A percentile compares a stretch with the other conserved stretches of the same genome.
Conservation (phyloP, 2,888 invertebrate species). For the Erynnis tages region DNA sequence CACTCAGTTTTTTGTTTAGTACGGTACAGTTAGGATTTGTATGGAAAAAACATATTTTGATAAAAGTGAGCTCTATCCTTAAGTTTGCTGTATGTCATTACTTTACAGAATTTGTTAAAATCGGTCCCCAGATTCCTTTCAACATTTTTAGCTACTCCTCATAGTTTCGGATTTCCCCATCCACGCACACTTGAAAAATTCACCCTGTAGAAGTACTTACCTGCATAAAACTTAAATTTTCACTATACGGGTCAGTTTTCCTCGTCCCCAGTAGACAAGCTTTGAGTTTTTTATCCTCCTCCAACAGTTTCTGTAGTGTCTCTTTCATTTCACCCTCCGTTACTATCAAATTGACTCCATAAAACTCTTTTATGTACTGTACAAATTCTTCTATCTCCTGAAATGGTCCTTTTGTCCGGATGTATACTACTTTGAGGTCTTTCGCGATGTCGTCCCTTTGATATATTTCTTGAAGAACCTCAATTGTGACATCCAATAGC, state of each 20-base stretch:
- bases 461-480: conserved; percentile 52
- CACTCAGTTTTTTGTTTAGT: too few species aligned
- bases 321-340: conserved; percentile 86
- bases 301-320: conserved; percentile 84
- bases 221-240: conserved; percentile 85
- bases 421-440: conserved; percentile 88
- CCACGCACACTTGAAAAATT: too few species aligned
- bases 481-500: conserved; percentile 81
- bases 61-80: too few species aligned
- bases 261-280: conserved; percentile 96
- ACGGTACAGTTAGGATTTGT: too few species aligned
- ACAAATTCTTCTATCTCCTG: conserved; percentile 94
- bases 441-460: conserved; percentile 55
- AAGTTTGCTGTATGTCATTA: too few species aligned
- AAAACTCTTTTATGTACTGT: conserved; percentile 84
- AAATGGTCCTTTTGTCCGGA: conserved; percentile 90
- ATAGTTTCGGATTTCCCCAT: too few species aligned
- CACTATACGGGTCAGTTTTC: conserved; percentile 91
- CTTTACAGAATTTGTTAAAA: too few species aligned
- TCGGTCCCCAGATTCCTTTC: too few species aligned
- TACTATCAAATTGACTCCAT: conserved; percentile 86
- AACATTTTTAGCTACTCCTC: too few species aligned
- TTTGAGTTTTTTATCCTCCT: conserved; percentile 83
- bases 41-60: too few species aligned
- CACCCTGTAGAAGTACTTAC: too few species aligned